A percentile compares a stretch with the other conserved stretches of the same genome.
Evolutionary conservation across 1,140 invertebrate species (phyloP).

Genomic region (Eufriesea mexicana): DNA sequence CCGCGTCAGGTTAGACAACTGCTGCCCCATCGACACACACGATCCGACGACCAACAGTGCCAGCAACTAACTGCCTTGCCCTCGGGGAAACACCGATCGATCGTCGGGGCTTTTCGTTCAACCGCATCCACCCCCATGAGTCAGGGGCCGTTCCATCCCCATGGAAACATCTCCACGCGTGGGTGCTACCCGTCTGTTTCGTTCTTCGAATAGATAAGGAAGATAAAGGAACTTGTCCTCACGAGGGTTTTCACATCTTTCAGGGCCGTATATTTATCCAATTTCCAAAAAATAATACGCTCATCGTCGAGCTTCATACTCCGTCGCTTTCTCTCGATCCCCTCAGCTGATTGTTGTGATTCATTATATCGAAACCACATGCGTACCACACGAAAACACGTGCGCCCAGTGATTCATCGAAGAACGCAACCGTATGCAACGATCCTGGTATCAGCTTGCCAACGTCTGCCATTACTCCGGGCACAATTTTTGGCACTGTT

Average conservation of each 20-base stretch:
- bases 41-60: slow-evolving; percentile 42
- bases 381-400: background rate
- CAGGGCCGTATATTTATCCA: too few relatives aligned
- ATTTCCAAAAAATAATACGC: too few relatives aligned
- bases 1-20: slow-evolving; percentile 67
- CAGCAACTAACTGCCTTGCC: slow-evolving; percentile 73
- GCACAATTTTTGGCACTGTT: background rate
- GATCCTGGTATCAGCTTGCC: background rate
- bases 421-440: background rate
- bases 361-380: background rate
- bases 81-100: slow-evolving; percentile 72
- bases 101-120: slow-evolving; percentile 46
- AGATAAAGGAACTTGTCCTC: too few relatives aligned
- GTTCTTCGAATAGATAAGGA: too few relatives aligned
- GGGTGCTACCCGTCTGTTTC: background rate
- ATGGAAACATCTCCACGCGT: slow-evolving; percentile 1
- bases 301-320: background rate
- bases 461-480: background rate
- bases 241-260: too few relatives aligned
- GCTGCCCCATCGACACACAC: slow-evolving; percentile 77
- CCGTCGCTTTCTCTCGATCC: too few relatives aligned
- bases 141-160: background rate
- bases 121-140: slow-evolving; percentile 47
- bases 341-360: background rate
- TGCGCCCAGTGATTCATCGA: slow-evolving; percentile 16